Conservation (phyloP, 2,888 invertebrate species). For the Drosophila mettleri region DNA sequence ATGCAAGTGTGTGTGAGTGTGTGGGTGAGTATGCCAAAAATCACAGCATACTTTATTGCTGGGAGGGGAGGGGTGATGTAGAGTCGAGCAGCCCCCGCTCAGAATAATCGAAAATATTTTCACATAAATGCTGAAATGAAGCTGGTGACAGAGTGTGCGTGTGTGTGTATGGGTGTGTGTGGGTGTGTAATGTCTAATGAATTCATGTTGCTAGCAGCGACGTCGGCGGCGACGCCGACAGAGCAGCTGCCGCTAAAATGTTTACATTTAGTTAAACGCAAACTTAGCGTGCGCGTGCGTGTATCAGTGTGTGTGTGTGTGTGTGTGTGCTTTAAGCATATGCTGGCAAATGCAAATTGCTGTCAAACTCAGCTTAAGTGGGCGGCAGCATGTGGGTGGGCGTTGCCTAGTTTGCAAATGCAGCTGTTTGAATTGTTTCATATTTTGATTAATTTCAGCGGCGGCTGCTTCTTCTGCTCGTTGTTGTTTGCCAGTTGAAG, state of each 20-base stretch:
- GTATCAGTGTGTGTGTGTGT: conserved; percentile 10
- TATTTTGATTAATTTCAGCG: conserved; percentile 72
- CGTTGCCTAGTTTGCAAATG: conserved; percentile 34
- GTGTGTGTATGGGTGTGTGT: conserved; percentile 19
- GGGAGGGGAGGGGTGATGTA: background rate
- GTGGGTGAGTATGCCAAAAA: conserved; percentile 39
- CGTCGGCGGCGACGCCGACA: conserved; percentile 16
- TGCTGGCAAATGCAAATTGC: conserved; percentile 32
- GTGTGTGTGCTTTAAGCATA: conserved; percentile 30
- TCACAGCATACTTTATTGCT: conserved; percentile 51
- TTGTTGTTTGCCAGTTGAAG: conserved; percentile 63
- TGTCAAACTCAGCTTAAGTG: conserved; percentile 61
- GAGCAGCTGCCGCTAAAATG: conserved; percentile 57
- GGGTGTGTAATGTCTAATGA: conserved; percentile 43
- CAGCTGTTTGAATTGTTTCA: conserved; percentile 66
- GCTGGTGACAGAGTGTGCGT: conserved; percentile 17
- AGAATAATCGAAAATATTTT: conserved; percentile 65
- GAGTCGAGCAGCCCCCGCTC: background rate
- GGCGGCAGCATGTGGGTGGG: conserved; percentile 16
- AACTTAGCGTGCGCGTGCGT: conserved; percentile 26
- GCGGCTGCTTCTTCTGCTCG: conserved; percentile 29
- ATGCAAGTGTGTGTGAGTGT: conserved; percentile 18
- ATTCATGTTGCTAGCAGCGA: conserved; percentile 45
- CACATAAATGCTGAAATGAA: conserved; percentile 50
- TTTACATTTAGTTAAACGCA: conserved; percentile 69